Evolutionary conservation across 2,888 invertebrate species (phyloP), one percentile per base, ranked within the genome.

Genomic region (Tipula vernalis): DNA sequence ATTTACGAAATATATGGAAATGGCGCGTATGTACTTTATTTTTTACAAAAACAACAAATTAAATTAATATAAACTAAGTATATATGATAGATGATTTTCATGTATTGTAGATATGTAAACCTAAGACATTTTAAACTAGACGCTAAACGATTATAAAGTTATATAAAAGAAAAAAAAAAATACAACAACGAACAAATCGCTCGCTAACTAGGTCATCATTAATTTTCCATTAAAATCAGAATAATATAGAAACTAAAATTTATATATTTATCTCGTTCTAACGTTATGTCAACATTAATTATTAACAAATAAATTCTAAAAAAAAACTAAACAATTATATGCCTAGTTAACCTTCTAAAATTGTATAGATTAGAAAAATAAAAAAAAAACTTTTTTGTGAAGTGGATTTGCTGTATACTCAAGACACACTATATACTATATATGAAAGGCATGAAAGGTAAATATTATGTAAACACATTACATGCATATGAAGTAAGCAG

Each of bases 211-310:
- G 71, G 71, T 71, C 71, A 71, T 71, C 71, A 28, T 71, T 71
- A 71, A 71, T 71, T 71, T 71, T 71, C 71, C 71, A 71, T 71
- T 71, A 71, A 71, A 71, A 71, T 71, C 71, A 71, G 71, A 71
- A 71, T 71, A 71, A 51, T 51, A 51, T 51, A 51, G 44, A 44
- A 44, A 44, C 44, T 42, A 51, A 51, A 51, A 28, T 71, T 71
- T 71, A 71, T 71, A 71, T 28, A 71, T 18, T 71, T 71, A 28
- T 12, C 71, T 71, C 71, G 2, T 18, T 71, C 71, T 71, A 10
- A 28, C 71, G 28, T 28, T 71, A 71, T 71, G 71, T 71, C 71
- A 71, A 71, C 71, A 71, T 71, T 71, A 71, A 71, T 71, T 71
- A 71, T 71, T 71, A 71, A 71, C 71, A 71, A 71, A 71, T 71